Evolutionary conservation across 37 sponge, comb jelly and placozoan species (phyloP), one percentile per base, ranked within the genome.

Genomic region (Cliona cf. orientalis): DNA sequence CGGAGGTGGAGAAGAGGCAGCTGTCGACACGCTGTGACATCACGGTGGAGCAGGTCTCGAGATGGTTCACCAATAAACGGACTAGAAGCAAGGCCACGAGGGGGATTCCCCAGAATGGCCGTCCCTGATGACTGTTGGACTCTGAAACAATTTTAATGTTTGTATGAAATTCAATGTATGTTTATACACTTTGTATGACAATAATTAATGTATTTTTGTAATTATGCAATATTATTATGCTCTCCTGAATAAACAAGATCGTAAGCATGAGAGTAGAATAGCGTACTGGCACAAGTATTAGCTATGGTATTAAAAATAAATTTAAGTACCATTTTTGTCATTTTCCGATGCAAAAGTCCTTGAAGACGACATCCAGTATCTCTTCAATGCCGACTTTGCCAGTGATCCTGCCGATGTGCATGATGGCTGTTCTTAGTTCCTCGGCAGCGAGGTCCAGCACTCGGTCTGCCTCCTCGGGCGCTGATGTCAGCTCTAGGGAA

Each of bases 321-420:
- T 71, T 22, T 12, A 25, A 62, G 28, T 45, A 3, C 45, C 0
- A n/a, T 74, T 80, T n/a, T n/a, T n/a, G n/a, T n/a, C n/a, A 95
- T 85, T 95, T 95, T 79, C 96, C 96, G 75, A 95, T 95, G 44
- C 96, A 95, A 65, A 95, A 95, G 53, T 92, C 90, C 35, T 66
- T 86, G 69, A 95, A 95, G 21, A 95, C 69, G 1, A 92, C 87
- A 59, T 91, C 90, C 5, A 95, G 65, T 57, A 95, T 89, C 35
- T 95, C 93, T 69, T 92, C 90, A 12, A 90, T 73, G 21, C 90
- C 90, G 23, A 92, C 72, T 58, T 70, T 85, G 17, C 95, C 95
- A 28, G 92, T 94, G 35, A 94, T 91, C 23, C 80, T 89, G 9
- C 95, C 92, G 19, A 94, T 12, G 38, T 89, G 55, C 29, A 49